Percentiles rank a stretch among this genome's conserved stretches.
Evolutionary conservation across 2,888 invertebrate species (phyloP).

Genomic region (Fragum fragum): DNA sequence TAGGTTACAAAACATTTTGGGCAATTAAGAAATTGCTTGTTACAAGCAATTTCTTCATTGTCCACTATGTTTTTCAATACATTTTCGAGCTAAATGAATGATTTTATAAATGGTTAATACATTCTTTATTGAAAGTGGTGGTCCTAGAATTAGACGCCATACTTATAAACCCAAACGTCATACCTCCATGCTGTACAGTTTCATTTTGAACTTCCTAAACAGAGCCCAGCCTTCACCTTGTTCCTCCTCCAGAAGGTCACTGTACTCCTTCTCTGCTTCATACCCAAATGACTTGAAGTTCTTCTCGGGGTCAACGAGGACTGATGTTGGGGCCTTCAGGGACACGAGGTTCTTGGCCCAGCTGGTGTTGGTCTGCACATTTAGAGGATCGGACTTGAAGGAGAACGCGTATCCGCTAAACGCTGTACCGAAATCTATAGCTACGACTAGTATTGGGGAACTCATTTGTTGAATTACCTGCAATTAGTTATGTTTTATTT

Average conservation of each 20-base stretch:
- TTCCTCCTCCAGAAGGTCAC: conserved; percentile 33
- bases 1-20: background rate
- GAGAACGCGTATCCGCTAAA: conserved; percentile 21
- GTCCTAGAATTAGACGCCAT: too few relatives aligned
- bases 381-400: conserved; percentile 9
- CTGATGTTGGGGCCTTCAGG: conserved; percentile 43
- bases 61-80: too few relatives aligned
- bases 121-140: too few relatives aligned
- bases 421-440: conserved; percentile 21
- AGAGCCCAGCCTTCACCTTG: conserved; percentile 34
- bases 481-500: too few relatives aligned
- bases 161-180: too few relatives aligned
- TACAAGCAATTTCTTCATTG: too few relatives aligned
- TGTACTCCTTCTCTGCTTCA: conserved; percentile 35
- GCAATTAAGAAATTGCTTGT: conserved; percentile 1
- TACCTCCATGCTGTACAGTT: conserved; percentile 21
- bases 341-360: conserved; percentile 40
- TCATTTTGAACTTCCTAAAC: conserved; percentile 45
- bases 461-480: background rate
- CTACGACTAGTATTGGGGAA: conserved; percentile 7
- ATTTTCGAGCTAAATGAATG: too few relatives aligned
- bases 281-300: conserved; percentile 39
- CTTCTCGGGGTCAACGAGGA: conserved; percentile 34
- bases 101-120: too few relatives aligned
- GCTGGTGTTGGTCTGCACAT: conserved; percentile 12